Evolutionary conservation across 2,797 vertebrate genomes (phyloP).

Genomic region (Glyptemys insculpta): DNA sequence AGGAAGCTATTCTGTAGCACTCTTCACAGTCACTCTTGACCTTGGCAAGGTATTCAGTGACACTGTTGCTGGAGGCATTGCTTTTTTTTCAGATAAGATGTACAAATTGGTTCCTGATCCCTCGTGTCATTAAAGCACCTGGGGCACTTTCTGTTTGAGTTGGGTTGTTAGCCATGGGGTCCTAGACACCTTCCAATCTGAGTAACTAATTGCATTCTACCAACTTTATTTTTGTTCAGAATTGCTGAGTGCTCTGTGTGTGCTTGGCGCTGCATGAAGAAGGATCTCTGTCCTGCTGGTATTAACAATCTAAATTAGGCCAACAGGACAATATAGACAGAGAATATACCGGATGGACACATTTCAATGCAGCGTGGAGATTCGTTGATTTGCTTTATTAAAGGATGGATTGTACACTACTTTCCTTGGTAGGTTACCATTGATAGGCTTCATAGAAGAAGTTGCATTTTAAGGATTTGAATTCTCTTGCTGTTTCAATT

Average conservation of each 20-base stretch:
- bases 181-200: background rate
- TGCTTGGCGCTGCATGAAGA: background rate
- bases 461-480: background rate
- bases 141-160: background rate
- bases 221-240: accelerated
- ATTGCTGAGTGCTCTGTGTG: background rate
- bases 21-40: slow-evolving; percentile 6
- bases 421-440: background rate
- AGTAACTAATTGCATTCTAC: slow-evolving; percentile 18
- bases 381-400: background rate
- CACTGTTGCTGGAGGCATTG: background rate
- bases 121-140: background rate
- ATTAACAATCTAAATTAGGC: background rate
- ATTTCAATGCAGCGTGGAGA: background rate
- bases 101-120: background rate
- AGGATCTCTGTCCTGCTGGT: background rate
- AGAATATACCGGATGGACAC: background rate
- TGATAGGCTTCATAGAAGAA: background rate
- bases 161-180: background rate
- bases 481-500: background rate
- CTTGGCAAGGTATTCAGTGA: background rate
- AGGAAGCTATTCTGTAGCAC: background rate
- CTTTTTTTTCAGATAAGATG: background rate
- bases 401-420: background rate
- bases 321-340: background rate